Conservation (phyloP, 1,140 invertebrate species). For the Brachionus rubens region DNA sequence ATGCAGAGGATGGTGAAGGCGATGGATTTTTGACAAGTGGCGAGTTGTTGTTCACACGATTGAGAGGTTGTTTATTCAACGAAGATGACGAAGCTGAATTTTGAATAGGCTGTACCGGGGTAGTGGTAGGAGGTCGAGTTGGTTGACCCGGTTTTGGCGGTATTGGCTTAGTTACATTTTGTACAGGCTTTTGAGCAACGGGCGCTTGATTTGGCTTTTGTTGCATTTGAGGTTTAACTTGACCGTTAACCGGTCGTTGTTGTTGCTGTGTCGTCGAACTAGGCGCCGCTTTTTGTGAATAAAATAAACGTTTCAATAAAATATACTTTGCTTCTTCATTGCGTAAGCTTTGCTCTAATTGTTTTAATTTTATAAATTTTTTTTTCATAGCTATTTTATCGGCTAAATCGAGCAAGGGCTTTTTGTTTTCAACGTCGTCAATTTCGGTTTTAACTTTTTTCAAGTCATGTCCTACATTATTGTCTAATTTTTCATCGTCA, state of each 20-base stretch:
- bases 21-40: neutral
- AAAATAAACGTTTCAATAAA: conserved; percentile 20
- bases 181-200: too few species aligned
- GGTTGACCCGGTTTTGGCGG: neutral
- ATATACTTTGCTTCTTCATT: conserved; percentile 32
- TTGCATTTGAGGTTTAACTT: too few species aligned
- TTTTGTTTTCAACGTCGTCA: neutral
- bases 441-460: neutral
- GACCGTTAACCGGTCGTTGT: too few species aligned
- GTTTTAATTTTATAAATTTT: neutral
- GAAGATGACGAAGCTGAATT: neutral
- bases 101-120: neutral
- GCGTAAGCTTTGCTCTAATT: conserved; percentile 4
- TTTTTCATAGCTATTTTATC: too few species aligned
- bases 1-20: neutral
- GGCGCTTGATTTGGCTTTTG: too few species aligned
- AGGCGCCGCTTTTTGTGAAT: neutral
- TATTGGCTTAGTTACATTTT: neutral
- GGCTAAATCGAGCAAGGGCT: neutral
- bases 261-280: neutral
- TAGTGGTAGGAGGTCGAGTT: neutral
- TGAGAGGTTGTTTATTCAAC: neutral
- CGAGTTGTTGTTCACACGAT: neutral
- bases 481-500: neutral
- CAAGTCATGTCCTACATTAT: neutral